These are phyloP conservation scores for Platycheirus albimanus DNA, from an alignment of 2,888 invertebrate species.

Conservation along the genomic window DNA sequence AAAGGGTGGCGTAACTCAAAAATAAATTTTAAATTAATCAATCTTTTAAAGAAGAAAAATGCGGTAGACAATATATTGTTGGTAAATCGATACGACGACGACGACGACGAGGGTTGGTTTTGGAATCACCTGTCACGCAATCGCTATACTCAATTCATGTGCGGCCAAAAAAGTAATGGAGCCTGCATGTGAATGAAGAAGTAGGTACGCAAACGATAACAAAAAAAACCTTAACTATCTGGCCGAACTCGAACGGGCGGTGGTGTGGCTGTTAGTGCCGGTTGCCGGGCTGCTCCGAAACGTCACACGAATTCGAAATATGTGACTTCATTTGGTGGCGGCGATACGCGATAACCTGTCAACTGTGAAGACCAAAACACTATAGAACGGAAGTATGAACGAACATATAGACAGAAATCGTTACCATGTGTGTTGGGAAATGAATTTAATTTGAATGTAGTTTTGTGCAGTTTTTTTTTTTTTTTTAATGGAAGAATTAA, in stretches of 20 bases:
- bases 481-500: conserved; percentile 33
- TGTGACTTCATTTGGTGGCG: conserved; percentile 74
- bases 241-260: conserved; percentile 48
- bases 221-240: background rate
- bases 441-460: conserved; percentile 60
- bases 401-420: conserved; percentile 43
- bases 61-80: conserved; percentile 24
- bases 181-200: conserved; percentile 10
- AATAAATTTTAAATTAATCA: conserved; percentile 15
- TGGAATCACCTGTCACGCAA: conserved; percentile 60
- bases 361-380: conserved; percentile 77
- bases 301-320: conserved; percentile 69
- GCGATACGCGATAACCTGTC: conserved; percentile 76
- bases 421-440: conserved; percentile 44
- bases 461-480: conserved; percentile 67
- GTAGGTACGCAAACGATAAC: background rate
- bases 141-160: conserved; percentile 37
- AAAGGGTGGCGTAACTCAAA: conserved; percentile 38
- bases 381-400: conserved; percentile 77
- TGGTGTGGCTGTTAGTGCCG: conserved; percentile 13
- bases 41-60: background rate
- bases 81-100: conserved; percentile 8
- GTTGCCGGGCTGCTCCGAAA: conserved; percentile 39
- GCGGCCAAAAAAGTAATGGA: conserved; percentile 29
- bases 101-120: conserved; percentile 52